phyloP scores from a whole-genome alignment of 2,888 invertebrate genomes.

The Dicyrtomina minuta region DNA sequence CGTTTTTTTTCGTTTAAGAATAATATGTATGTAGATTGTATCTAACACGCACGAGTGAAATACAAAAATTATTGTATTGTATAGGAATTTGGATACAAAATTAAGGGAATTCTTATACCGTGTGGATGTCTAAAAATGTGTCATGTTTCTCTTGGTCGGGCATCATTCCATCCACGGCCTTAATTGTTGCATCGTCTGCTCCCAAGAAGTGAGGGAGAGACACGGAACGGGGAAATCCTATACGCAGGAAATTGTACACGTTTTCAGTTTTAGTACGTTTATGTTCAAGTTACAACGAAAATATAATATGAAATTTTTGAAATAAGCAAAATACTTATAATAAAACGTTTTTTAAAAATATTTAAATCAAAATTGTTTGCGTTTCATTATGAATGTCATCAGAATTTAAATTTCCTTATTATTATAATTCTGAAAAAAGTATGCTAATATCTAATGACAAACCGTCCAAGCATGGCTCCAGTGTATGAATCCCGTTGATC shows the following conservation, averaged over 20 bases:
- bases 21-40: too few relatives aligned
- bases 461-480: conserved; percentile 43
- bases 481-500: conserved; percentile 37
- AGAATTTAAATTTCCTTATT: too few relatives aligned
- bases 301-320: too few relatives aligned
- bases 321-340: too few relatives aligned
- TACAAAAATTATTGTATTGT: not conserved
- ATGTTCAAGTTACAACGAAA: not conserved
- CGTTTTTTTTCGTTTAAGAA: too few relatives aligned
- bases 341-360: too few relatives aligned
- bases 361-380: too few relatives aligned
- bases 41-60: too few relatives aligned
- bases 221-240: conserved; percentile 33
- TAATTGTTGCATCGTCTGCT: conserved; percentile 40
- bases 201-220: conserved; percentile 48
- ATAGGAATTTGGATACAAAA: not conserved
- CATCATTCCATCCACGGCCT: conserved; percentile 44
- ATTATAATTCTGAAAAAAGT: too few relatives aligned
- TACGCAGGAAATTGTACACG: not conserved
- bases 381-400: too few relatives aligned
- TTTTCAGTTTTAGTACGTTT: not conserved
- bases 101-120: conserved; percentile 35
- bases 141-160: conserved; percentile 46
- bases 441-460: too few relatives aligned
- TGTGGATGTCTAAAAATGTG: conserved; percentile 44